Evolutionary conservation across 2,888 invertebrate species (phyloP), one percentile per base, ranked within the genome.

Genomic region (Tenthredo mesomela): DNA sequence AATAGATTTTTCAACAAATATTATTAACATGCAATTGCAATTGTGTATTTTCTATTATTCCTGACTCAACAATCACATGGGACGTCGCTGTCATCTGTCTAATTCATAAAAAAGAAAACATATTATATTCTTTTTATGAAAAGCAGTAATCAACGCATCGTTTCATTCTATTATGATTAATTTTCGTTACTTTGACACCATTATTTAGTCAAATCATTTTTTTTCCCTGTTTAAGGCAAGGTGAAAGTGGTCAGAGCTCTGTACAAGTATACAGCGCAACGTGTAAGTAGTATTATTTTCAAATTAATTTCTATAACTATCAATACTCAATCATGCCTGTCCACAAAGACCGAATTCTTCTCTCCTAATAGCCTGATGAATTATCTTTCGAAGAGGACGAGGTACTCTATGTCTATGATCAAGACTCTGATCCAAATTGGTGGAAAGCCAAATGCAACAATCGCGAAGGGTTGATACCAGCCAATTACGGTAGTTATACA

Each of bases 381-480:
- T 90, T 96, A 86, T 94, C 95, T 3, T 95, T 96, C 91, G 94
- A 95, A 84, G 96, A 96, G 92, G 96, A 95, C 21, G 96, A 96
- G 84, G 84, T 94, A 58, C 90, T 95, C n/a, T 95, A 95, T 88
- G 94, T 95, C 21, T 91, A 94, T 67, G 95, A 95, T 87, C 94
- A 93, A 91, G 93, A 93, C 21, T 93, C 93, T 84, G 92, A 94
- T 86, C 91, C 93, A 50, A 92, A 92, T 86, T 94, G 94, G 89
- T 95, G 95, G 95, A 95, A 94, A 90, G 95, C 94, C 5, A 94
- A 94, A 85, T 95, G 95, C 89, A 94, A 94, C 10, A 93, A 93
- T 70, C 93, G 92, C 86, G 91, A 92, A 80, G 96, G 95, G 47
- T 93, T 95, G 29, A 94, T 96, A 87, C 95, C 95, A 2, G 94